These are phyloP conservation scores for Cordilura impudica DNA, from an alignment of 2,888 invertebrate genomes.

Conservation along the genomic window DNA sequence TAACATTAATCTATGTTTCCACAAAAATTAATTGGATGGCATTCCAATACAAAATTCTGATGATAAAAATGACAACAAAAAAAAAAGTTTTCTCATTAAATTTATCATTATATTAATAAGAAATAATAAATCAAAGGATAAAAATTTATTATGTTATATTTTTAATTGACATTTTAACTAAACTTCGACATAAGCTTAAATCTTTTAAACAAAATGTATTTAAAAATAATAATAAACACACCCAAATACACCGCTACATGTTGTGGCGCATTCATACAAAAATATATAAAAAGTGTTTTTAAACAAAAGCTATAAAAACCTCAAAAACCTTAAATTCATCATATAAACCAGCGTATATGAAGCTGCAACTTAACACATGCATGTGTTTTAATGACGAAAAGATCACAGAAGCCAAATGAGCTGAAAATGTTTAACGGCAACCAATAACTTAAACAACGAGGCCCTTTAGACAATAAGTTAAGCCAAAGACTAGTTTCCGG, in stretches of 20 bases:
- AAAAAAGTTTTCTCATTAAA: too few relatives aligned
- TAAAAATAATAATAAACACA: slow-evolving; percentile 28
- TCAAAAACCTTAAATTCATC: slow-evolving; percentile 27
- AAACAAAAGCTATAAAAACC: slow-evolving; percentile 53
- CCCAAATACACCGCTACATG: slow-evolving; percentile 7
- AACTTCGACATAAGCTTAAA: too few relatives aligned
- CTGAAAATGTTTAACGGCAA: not conserved
- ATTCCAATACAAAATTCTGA: too few relatives aligned
- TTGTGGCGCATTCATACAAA: too few relatives aligned
- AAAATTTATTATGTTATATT: too few relatives aligned
- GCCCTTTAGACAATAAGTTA: slow-evolving; percentile 19
- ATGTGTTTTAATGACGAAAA: not conserved
- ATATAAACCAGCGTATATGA: slow-evolving; percentile 63
- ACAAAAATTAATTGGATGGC: too few relatives aligned
- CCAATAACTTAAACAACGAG: slow-evolving; percentile 29
- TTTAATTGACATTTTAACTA: too few relatives aligned
- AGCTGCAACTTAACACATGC: slow-evolving; percentile 52
- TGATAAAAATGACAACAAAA: too few relatives aligned
- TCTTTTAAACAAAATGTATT: slow-evolving; percentile 18
- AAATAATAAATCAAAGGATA: too few relatives aligned
- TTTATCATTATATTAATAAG: too few relatives aligned
- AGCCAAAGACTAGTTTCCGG: slow-evolving; percentile 45
- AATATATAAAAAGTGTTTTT: slow-evolving; percentile 54
- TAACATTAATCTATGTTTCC: too few relatives aligned
- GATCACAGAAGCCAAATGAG: not conserved